Base-by-base conservation (phyloP, 2,797 vertebrate genomes). In the Diplodus sargus region DNA sequence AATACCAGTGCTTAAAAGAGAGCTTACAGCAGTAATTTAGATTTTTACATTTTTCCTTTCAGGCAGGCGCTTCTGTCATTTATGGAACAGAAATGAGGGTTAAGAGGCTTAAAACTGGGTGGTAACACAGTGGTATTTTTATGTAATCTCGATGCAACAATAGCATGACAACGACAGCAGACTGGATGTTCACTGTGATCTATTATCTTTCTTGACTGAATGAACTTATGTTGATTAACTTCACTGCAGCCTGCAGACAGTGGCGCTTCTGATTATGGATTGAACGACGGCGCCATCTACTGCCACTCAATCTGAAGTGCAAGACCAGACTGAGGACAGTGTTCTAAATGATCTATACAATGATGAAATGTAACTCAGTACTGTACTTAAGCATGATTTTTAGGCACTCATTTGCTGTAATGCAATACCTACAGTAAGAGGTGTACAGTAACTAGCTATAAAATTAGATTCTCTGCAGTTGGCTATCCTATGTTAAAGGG, bases 281-380 rank as follows among this genome's bases (percentile, higher is more conserved):
- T 81, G 63, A 51, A 74, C 25, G 12, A 23, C 79, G 71, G 78
- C 76, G 62, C 88, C 89, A 88, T 80, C 91, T 87, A n/a, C 72
- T 78, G 85, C 13, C 57, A 0, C 0, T 30, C 1, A 20, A 0
- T 0, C 20, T 22, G 15, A 80, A 78, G 60, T 79, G 49, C 81
- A 79, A 2, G 0, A 3, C 7, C 5, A 22, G 22, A 25, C 2
- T 6, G 2, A 25, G 30, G 13, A 9, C 5, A 15, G 17, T 56
- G 12, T 3, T 45, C 14, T 63, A 20, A 16, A 3, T 34, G 1
- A 17, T 5, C 42, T 13, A 14, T 23, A 25, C 22, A 18, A 2
- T 56, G 54, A 15, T 25, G 1, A 6, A 11, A 5, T 2, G 30
- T n/a, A 54, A 28, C 23, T 47, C 45, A 17, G 15, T 17, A 47